phyloP scores from a whole-genome alignment of 1,140 invertebrate genomes.

The Brachionus rotundiformis region DNA sequence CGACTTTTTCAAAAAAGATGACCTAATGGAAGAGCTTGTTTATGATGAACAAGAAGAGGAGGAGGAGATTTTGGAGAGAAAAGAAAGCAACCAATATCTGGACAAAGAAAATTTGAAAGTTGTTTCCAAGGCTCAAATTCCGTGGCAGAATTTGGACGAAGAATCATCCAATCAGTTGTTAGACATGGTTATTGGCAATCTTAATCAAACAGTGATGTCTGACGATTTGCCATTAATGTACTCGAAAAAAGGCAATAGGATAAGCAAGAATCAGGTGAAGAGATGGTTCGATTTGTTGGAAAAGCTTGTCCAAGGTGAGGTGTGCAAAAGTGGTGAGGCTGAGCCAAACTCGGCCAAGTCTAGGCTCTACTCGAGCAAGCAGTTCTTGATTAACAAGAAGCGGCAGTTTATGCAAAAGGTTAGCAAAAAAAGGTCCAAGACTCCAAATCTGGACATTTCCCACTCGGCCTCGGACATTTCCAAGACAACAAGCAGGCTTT shows the following conservation, averaged over 20 bases:
- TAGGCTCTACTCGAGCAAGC: neutral
- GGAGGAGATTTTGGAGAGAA: neutral
- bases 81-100: neutral
- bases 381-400: slow-evolving; percentile 44
- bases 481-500: neutral
- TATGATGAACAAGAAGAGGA: neutral
- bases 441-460: neutral
- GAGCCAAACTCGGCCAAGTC: neutral
- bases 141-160: slow-evolving; percentile 7
- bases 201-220: neutral
- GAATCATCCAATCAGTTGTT: neutral
- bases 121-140: slow-evolving; percentile 23
- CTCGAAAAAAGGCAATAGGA: slow-evolving; percentile 31
- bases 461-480: neutral
- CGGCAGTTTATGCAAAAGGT: slow-evolving; percentile 21
- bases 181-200: neutral
- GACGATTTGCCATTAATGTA: slow-evolving; percentile 6
- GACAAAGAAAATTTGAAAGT: slow-evolving; percentile 20
- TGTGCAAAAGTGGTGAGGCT: neutral
- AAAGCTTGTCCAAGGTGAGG: neutral
- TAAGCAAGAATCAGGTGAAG: slow-evolving; percentile 48
- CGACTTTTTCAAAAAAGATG: neutral
- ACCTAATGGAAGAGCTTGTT: neutral
- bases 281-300: slow-evolving; percentile 34
- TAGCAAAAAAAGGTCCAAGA: neutral